Conservation (phyloP, 64 coral and sea anemone genomes). For the Orbicella faveolata region DNA sequence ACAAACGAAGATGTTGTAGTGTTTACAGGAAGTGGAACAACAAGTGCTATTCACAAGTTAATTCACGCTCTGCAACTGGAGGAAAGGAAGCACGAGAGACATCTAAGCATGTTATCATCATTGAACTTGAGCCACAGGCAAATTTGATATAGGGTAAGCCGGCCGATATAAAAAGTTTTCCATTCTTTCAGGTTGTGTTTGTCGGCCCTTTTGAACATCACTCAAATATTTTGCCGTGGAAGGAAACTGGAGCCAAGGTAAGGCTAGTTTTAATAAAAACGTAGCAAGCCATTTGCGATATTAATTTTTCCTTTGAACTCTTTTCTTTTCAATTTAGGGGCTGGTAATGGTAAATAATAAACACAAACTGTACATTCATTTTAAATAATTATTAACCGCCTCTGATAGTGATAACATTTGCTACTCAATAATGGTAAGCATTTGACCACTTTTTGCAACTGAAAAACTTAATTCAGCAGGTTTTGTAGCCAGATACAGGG, state of each 20-base stretch:
- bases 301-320: too few species aligned
- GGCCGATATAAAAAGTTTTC: neutral
- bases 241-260: slow-evolving; percentile 81
- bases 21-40: slow-evolving; percentile 88
- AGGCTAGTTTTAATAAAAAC: neutral
- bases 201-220: slow-evolving; percentile 93
- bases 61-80: slow-evolving; percentile 73
- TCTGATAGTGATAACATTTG: too few species aligned
- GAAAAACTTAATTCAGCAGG: too few species aligned
- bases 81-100: slow-evolving; percentile 48
- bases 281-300: too few species aligned
- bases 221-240: slow-evolving; percentile 90
- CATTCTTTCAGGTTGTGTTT: slow-evolving; percentile 64
- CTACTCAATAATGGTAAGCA: too few species aligned
- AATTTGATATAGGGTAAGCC: neutral
- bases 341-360: too few species aligned
- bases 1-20: slow-evolving; percentile 60
- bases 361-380: too few species aligned
- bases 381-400: too few species aligned
- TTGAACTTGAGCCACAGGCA: neutral
- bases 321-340: too few species aligned
- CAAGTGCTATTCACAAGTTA: slow-evolving; percentile 83
- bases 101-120: slow-evolving; percentile 33
- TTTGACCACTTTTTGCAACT: too few species aligned
- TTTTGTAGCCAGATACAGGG: too few species aligned